A percentile compares a stretch with the other conserved stretches of the same genome.
phyloP scores from a whole-genome alignment of 2,797 vertebrate species.

The Channallabes apus region DNA sequence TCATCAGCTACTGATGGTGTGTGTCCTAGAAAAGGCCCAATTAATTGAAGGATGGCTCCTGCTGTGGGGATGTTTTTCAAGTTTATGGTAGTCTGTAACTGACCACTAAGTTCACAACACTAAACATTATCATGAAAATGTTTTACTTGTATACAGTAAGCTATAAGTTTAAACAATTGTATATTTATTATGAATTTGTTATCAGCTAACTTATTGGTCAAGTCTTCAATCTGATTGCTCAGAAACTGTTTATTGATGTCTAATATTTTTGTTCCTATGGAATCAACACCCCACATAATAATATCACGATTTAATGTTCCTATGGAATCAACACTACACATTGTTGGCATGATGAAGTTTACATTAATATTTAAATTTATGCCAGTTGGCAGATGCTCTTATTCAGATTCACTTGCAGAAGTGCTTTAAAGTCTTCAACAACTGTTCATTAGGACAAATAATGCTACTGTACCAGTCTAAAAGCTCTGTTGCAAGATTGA shows the following conservation, averaged over 20 bases:
- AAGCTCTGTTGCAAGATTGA: too few species aligned
- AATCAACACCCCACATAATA: background rate
- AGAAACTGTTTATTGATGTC: background rate
- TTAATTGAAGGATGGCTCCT: slow-evolving; percentile 38
- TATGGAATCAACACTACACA: too few species aligned
- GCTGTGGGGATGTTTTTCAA: background rate
- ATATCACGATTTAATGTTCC: too few species aligned
- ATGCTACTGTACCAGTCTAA: too few species aligned
- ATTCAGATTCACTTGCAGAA: too few species aligned
- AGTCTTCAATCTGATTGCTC: background rate
- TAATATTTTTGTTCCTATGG: background rate
- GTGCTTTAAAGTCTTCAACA: too few species aligned
- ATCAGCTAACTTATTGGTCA: background rate
- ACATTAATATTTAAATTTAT: too few species aligned
- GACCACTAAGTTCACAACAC: background rate
- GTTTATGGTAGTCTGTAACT: slow-evolving; percentile 17
- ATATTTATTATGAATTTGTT: background rate
- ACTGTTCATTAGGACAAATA: too few species aligned
- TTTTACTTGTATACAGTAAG: background rate
- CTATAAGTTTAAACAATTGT: background rate
- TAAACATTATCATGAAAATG: background rate
- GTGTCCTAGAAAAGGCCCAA: slow-evolving; percentile 39
- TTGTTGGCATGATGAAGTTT: too few species aligned
- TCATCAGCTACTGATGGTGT: slow-evolving; percentile 47
- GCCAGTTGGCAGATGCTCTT: too few species aligned